phyloP scores from a whole-genome alignment of 2,113 vertebrate species.

The Pitta sordida region DNA sequence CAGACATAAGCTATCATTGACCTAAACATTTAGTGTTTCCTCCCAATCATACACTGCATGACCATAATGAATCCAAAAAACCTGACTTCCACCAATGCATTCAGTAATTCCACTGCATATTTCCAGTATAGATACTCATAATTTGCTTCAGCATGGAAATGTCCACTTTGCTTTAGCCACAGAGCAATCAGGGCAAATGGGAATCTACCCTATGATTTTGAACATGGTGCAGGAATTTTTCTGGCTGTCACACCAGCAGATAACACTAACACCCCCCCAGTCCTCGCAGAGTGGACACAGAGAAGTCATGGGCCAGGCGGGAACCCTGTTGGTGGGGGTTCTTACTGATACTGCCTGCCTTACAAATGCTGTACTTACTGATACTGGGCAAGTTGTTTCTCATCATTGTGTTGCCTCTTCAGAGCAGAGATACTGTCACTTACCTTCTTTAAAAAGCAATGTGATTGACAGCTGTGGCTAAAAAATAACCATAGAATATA shows the following conservation, averaged over 20 bases:
- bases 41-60: neutral
- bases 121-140: neutral
- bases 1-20: neutral
- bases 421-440: neutral
- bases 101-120: neutral
- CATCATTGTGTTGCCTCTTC: neutral
- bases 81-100: neutral
- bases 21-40: neutral
- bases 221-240: neutral
- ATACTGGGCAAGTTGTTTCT: neutral
- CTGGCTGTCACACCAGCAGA: neutral
- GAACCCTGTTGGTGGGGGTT: neutral
- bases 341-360: neutral
- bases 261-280: neutral
- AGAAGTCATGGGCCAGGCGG: accelerated
- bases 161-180: neutral
- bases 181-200: neutral
- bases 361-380: neutral
- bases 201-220: neutral
- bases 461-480: neutral
- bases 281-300: neutral
- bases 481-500: neutral
- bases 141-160: neutral
- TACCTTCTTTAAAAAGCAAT: neutral
- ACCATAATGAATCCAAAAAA: neutral